These are phyloP conservation scores for Ursus arctos DNA, from an alignment of 2,113 vertebrate species.

Conservation along the genomic window DNA sequence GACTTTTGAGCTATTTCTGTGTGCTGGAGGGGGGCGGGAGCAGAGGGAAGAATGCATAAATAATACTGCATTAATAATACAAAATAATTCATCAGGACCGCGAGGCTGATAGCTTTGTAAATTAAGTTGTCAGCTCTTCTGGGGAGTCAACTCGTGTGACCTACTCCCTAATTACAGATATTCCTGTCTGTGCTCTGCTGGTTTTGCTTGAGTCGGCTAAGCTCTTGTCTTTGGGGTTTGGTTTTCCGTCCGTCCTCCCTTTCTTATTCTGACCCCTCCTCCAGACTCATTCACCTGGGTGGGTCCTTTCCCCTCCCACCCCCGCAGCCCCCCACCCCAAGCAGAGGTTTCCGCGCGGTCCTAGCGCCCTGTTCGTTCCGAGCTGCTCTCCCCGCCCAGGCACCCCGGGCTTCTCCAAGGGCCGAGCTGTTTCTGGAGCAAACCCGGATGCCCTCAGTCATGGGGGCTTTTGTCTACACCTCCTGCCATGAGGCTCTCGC, in stretches of 20 bases:
- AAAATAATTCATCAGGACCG: not conserved
- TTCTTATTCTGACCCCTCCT: not conserved
- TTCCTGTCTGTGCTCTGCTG: not conserved
- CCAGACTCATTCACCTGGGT: not conserved
- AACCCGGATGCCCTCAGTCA: rapidly evolving
- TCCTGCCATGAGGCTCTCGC: too few relatives aligned
- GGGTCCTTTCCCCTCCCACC: not conserved
- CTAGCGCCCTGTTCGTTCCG: rapidly evolving
- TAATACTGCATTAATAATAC: not conserved
- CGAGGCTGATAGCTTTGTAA: slow-evolving; percentile 12
- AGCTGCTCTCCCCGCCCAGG: not conserved
- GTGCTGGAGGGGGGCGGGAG: not conserved
- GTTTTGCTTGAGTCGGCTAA: not conserved
- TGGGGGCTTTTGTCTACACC: not conserved
- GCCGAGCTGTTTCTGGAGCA: not conserved
- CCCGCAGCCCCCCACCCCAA: not conserved
- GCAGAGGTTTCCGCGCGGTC: rapidly evolving
- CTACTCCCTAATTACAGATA: not conserved
- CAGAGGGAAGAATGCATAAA: not conserved
- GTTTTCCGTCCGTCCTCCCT: not conserved
- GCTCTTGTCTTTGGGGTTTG: not conserved
- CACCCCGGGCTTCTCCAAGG: not conserved
- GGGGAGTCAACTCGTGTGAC: slow-evolving; percentile 13
- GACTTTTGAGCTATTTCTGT: not conserved
- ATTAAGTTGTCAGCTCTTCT: slow-evolving; percentile 41